Percentiles rank a stretch among this genome's conserved stretches.
Conservation (phyloP, 2,888 invertebrate species). For the Epiblema foenella region DNA sequence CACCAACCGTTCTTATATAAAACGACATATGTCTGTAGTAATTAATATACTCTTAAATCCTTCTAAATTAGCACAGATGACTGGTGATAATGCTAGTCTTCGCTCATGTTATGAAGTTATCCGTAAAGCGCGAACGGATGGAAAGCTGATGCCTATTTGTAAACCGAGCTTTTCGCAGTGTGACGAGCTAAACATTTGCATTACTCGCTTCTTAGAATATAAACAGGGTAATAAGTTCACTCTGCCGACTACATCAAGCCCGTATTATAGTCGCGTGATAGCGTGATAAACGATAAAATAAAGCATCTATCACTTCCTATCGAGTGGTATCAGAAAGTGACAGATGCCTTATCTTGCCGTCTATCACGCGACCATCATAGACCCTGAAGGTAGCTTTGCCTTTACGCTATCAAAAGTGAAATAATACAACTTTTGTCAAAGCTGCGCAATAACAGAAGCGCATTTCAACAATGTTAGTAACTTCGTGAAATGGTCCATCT, state of each 20-base stretch:
- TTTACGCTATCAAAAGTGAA: background rate
- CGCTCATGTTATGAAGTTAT: slow-evolving; percentile 31
- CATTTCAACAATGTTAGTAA: background rate
- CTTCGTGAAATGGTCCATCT: no score
- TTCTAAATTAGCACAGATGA: background rate
- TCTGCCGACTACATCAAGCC: background rate
- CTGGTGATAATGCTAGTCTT: slow-evolving; percentile 31
- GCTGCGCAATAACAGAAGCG: background rate
- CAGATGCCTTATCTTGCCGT: no score
- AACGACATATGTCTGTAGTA: slow-evolving; percentile 15
- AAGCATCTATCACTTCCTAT: no score
- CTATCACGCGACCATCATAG: no score
- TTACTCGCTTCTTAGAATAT: background rate
- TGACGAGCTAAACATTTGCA: background rate
- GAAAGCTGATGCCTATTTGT: slow-evolving; percentile 14
- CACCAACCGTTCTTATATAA: slow-evolving; percentile 2
- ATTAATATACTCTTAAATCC: background rate
- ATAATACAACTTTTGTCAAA: background rate
- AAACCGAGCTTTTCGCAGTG: slow-evolving; percentile 2
- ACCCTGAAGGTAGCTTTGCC: background rate
- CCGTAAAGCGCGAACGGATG: slow-evolving; percentile 28
- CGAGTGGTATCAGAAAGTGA: no score
- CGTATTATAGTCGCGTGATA: no score
- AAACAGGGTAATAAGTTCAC: background rate
- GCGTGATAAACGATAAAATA: no score